phyloP scores from a whole-genome alignment of 2,797 vertebrate species.

The Tarsius wallacei region DNA sequence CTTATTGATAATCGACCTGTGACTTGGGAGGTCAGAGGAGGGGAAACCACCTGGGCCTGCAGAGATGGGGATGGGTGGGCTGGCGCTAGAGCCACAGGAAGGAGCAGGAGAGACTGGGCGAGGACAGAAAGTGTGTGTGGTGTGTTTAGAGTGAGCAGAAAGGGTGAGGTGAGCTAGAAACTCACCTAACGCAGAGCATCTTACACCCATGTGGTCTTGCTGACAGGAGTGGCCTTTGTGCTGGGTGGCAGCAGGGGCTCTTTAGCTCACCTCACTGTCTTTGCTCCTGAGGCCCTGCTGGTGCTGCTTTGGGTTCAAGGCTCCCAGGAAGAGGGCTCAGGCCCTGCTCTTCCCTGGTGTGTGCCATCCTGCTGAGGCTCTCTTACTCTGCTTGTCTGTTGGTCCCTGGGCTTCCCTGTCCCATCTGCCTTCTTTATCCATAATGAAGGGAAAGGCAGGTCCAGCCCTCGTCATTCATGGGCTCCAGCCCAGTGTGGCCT shows the following conservation, averaged over 20 bases:
- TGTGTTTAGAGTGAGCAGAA: background rate
- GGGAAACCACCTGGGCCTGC: background rate
- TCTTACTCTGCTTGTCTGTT: background rate
- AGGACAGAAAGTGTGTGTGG: background rate
- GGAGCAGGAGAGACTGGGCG: background rate
- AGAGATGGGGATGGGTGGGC: background rate
- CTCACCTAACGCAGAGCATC: accelerated
- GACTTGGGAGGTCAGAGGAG: background rate
- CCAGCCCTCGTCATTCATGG: accelerated
- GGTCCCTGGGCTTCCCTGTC: background rate
- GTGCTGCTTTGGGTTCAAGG: background rate
- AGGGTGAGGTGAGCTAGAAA: background rate
- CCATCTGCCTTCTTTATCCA: background rate
- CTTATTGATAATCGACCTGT: background rate
- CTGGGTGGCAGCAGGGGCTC: background rate
- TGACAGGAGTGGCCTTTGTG: background rate
- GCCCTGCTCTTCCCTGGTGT: too few relatives aligned
- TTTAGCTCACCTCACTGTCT: too few relatives aligned
- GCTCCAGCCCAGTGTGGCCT: background rate
- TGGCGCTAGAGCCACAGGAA: background rate
- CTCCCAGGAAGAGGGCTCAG: background rate
- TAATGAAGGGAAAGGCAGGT: background rate
- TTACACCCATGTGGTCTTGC: too few relatives aligned
- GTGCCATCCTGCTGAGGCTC: background rate
- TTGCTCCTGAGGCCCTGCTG: background rate